Evolutionary conservation across 1,140 invertebrate genomes (phyloP), one percentile per base, ranked within the genome.

Genomic region (Whitmania pigra): DNA sequence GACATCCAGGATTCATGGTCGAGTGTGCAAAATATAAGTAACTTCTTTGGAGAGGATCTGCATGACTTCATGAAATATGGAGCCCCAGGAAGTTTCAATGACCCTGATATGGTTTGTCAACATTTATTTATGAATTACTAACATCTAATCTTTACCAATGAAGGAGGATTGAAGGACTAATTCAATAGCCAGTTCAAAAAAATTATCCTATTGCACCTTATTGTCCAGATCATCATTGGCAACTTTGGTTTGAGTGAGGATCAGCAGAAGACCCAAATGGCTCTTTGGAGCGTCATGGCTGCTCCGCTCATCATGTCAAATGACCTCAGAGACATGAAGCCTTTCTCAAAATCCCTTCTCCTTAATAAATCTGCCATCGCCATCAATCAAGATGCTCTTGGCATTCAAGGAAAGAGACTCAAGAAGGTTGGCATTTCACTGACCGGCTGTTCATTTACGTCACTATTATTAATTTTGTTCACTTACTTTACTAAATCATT

Each of bases 31-130:
- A 88, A 86, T 77, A 96, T 97, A 74, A 93, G 97, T 78, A 89
- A 95, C 83, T 95, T 93, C 81, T 97, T 94, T 82, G 93, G 90
- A 53, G 89, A 93, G 78, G 91, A 96, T 83, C 91, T 93, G 83
- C 92, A 94, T 79, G 83, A 85, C 13, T 90, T 97, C 75, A 89
- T 91, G 36, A 88, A 90, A 25, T 90, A 91, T 80, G 92, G 93
- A 63, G 94, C 92, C 15, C 94, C 94, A 3, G 94, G 94, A 17
- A 90, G 93, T 76, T 98, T 93, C 92, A 97, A 97, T 82, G 94
- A 98, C 83, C 95, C 95, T 15, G 95, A 97, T 78, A 96, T 97
- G 94, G 91, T 94, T 63, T 25, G 57, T 63, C 11, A 31, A 0
- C 9, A 49, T 15, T 11, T 17, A 49, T 11, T 49, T 49, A 49